Evolutionary conservation across 2,797 vertebrate genomes (phyloP).

Genomic region (Sebastes aleutianus): DNA sequence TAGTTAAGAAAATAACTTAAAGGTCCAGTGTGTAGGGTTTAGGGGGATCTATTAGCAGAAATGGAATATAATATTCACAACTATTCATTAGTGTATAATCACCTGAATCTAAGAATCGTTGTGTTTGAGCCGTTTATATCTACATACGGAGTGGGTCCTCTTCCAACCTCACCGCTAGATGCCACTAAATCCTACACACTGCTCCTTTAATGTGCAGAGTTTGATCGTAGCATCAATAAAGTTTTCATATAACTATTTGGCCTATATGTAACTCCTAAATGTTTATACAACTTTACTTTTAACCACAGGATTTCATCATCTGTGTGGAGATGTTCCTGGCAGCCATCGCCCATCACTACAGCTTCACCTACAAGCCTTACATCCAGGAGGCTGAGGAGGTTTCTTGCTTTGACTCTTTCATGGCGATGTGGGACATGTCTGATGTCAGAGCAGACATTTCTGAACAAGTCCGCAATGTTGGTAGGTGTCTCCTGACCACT

Average conservation of each 20-base stretch:
- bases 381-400: slow-evolving; percentile 96
- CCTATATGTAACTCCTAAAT: background rate
- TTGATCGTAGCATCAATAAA: background rate
- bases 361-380: slow-evolving; percentile 97
- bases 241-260: background rate
- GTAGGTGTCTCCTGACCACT: slow-evolving; percentile 79
- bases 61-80: too few relatives aligned
- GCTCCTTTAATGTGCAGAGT: background rate
- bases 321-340: slow-evolving; percentile 99
- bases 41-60: too few relatives aligned
- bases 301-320: slow-evolving; percentile 93
- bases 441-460: slow-evolving; percentile 96
- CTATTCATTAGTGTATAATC: too few relatives aligned
- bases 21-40: too few relatives aligned
- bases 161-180: too few relatives aligned
- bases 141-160: too few relatives aligned
- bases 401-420: slow-evolving; percentile 97
- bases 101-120: too few relatives aligned
- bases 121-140: too few relatives aligned
- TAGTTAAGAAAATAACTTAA: background rate
- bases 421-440: slow-evolving; percentile 99
- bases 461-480: slow-evolving; percentile 97
- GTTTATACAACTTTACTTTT: background rate
- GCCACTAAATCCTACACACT: too few relatives aligned
- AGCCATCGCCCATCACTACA: slow-evolving; percentile 96